Base-by-base conservation (phyloP, 2,113 vertebrate genomes). In the Leuciscus idus region DNA sequence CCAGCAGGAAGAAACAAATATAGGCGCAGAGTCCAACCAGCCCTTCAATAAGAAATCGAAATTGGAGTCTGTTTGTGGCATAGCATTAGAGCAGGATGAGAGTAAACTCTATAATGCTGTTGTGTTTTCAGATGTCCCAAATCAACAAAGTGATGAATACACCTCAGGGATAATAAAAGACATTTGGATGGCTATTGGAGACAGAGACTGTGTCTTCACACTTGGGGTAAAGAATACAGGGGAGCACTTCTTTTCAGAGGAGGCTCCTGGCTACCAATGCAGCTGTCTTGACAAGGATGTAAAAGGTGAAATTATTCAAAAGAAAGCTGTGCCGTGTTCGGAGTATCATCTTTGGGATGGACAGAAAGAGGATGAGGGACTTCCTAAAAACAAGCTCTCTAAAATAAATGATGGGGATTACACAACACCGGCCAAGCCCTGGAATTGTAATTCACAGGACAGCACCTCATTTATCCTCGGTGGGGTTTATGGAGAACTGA, bases 271-370 rank as follows among this genome's bases (percentile, higher is more conserved):
- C 89, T 98, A 95, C 85, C 91, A 93, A 92, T 96, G 97, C 94
- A 96, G 96, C 93, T 96, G 96, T 93, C 92, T 96, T 86, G 97
- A 97, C 82, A 93, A 94, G 39, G 96, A 97, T 85, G 93, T 93
- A 11, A 94, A 95, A 88, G 87, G 90, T 59, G 95, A 94, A 91
- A 91, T 95, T 23, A 90, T 93, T 83, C 96, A 96, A 59, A 95
- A 93, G 84, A 98, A 97, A 92, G 98, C 97, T 64, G 97, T 99
- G 89, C 98, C 97, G 93, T 94, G 97, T 74, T 98, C 98, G 0
- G 98, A 99, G 87, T 99, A 99, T 91, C 98, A 95, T 88, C 96
- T 99, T 73, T 99, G 98, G 98, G 97, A 99, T 89, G 96, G 97
- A 64, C 97, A 97, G 85, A 97, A 96, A 30, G 96, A 97, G 89